Percentiles rank a stretch among this genome's conserved stretches.
phyloP scores from a whole-genome alignment of 2,888 invertebrate species.

The Polymixis flavicincta region DNA sequence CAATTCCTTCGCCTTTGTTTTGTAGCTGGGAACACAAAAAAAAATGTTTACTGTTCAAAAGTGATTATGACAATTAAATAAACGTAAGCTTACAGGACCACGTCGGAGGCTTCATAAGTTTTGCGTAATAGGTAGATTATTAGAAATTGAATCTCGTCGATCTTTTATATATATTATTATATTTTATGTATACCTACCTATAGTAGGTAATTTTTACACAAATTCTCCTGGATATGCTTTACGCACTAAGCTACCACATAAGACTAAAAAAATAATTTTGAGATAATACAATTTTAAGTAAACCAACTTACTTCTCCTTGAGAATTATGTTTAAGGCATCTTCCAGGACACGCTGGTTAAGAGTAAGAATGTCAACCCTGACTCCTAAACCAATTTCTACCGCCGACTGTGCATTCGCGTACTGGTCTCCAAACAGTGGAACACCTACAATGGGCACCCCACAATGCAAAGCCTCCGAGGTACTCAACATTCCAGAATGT shows the following conservation, averaged over 20 bases:
- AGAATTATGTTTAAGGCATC: constrained; percentile 61
- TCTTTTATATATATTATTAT: too few relatives aligned
- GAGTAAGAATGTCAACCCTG: constrained; percentile 73
- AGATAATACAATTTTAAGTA: neutral
- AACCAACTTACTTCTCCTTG: constrained; percentile 58
- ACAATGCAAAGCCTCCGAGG: constrained; percentile 86
- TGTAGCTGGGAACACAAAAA: constrained; percentile 55
- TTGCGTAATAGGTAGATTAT: neutral
- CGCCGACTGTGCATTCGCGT: constrained; percentile 83
- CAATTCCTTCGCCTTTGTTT: constrained; percentile 63
- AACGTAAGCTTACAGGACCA: neutral
- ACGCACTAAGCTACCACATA: too few relatives aligned
- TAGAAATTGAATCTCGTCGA: neutral
- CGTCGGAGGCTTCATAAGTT: neutral
- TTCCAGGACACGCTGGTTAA: constrained; percentile 49
- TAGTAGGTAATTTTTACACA: too few relatives aligned
- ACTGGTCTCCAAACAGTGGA: constrained; percentile 90
- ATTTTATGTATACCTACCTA: too few relatives aligned
- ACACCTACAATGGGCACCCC: constrained; percentile 83
- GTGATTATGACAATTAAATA: neutral
- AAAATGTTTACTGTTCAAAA: neutral
- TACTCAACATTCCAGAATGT: constrained; percentile 89
- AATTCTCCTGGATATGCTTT: neutral
- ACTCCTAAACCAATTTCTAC: constrained; percentile 85
- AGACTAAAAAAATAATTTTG: neutral